Evolutionary conservation across 2,888 invertebrate species (phyloP).

Genomic region (Alloplasta piceator): DNA sequence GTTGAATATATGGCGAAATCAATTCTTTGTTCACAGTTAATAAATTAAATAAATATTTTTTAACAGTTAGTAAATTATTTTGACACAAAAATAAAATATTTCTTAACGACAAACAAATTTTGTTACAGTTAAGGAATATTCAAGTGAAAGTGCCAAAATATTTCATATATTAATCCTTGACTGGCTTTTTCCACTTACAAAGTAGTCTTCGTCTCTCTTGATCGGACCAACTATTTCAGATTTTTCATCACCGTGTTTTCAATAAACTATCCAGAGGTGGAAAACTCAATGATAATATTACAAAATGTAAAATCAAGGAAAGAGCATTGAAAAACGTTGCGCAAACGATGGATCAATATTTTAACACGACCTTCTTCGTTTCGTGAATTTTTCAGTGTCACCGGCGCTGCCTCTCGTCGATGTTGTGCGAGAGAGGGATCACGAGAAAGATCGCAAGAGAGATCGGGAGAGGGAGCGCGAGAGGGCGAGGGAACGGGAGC

Average conservation of each 20-base stretch:
- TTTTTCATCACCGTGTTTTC: background rate
- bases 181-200: constrained; percentile 1
- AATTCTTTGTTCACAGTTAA: too few relatives aligned
- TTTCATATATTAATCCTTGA: background rate
- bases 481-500: constrained; percentile 20
- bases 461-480: constrained; percentile 68
- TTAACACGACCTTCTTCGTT: constrained; percentile 24
- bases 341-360: background rate
- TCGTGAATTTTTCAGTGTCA: constrained; percentile 74
- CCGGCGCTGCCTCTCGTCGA: constrained; percentile 78
- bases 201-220: background rate
- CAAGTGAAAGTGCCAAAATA: background rate
- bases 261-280: too few relatives aligned
- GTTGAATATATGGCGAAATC: too few relatives aligned
- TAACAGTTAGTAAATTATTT: too few relatives aligned
- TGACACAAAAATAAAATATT: too few relatives aligned
- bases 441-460: constrained; percentile 69
- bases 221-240: constrained; percentile 6
- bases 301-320: background rate
- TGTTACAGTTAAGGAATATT: too few relatives aligned
- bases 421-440: constrained; percentile 77
- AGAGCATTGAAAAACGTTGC: constrained; percentile 2
- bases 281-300: background rate
- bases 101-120: too few relatives aligned
- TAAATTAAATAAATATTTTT: too few relatives aligned